Conservation (phyloP, 2,113 vertebrate genomes). For the Cyprinus carpio region DNA sequence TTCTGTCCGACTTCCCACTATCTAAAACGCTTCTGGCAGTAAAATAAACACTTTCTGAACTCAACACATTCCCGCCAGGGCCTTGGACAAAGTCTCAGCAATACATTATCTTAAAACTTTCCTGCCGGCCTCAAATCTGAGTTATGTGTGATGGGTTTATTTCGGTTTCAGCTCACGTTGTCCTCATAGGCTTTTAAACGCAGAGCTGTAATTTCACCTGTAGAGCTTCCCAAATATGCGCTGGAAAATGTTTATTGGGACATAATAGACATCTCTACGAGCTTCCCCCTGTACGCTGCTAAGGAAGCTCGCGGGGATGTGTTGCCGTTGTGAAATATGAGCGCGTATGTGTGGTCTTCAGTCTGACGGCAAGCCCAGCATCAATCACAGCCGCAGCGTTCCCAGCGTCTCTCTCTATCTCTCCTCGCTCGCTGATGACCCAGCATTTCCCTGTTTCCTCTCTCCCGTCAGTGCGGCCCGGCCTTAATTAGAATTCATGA, state of each 20-base stretch:
- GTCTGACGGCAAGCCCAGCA: constrained; percentile 80
- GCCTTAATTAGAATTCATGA: constrained; percentile 99
- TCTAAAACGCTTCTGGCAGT: neutral
- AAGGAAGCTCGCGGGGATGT: constrained; percentile 52
- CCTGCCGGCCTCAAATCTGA: neutral
- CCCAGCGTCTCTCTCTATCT: constrained; percentile 61
- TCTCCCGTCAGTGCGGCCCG: neutral
- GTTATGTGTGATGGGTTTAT: neutral
- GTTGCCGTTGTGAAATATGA: constrained; percentile 85
- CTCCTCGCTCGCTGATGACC: constrained; percentile 89
- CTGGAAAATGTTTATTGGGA: constrained; percentile 20
- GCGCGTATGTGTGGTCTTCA: constrained; percentile 49
- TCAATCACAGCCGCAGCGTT: constrained; percentile 83
- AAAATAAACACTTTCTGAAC: no score
- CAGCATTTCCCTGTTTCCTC: constrained; percentile 86
- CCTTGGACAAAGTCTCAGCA: neutral
- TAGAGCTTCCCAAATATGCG: neutral
- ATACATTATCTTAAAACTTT: neutral
- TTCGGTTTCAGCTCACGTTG: neutral
- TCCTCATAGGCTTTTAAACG: constrained; percentile 15
- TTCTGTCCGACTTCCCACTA: neutral
- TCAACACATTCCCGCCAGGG: neutral
- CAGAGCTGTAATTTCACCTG: constrained; percentile 14
- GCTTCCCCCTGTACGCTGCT: neutral
- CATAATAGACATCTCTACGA: neutral